phyloP scores from a whole-genome alignment of 2,888 invertebrate species.

The Standfussiana lucernea region DNA sequence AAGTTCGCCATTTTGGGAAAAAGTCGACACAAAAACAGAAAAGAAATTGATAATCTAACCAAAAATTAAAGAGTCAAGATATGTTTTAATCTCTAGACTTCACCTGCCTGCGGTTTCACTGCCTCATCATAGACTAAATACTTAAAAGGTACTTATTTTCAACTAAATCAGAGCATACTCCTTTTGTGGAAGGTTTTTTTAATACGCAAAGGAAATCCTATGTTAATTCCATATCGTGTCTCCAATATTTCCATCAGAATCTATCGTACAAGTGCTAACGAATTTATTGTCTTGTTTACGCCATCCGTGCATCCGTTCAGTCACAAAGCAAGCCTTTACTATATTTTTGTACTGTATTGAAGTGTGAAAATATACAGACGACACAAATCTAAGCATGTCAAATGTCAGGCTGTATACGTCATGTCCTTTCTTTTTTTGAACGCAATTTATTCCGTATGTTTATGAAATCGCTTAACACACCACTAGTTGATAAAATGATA shows the following conservation, averaged over 20 bases:
- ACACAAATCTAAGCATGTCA: constrained; percentile 20
- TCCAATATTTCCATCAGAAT: constrained; percentile 47
- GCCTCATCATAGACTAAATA: background rate
- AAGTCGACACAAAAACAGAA: background rate
- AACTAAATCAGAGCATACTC: background rate
- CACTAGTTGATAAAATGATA: no score
- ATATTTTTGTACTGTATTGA: constrained; percentile 29
- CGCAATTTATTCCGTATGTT: background rate
- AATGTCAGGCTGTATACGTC: constrained; percentile 10
- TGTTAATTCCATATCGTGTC: constrained; percentile 30
- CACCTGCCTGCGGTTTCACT: background rate
- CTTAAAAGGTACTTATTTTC: background rate
- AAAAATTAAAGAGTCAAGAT: background rate
- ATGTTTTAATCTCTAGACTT: no score
- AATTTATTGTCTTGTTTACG: constrained; percentile 59
- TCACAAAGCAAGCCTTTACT: constrained; percentile 24
- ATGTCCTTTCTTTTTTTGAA: background rate
- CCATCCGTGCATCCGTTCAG: constrained; percentile 20
- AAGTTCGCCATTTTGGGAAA: background rate
- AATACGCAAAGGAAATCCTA: constrained; percentile 13
- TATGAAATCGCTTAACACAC: background rate
- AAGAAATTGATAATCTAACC: background rate
- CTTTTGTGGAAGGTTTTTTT: background rate
- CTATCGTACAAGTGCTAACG: constrained; percentile 57
- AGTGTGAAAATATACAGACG: constrained; percentile 44